Percentiles rank a stretch among this genome's conserved stretches.
These are phyloP conservation scores for Trachelus troglodyta DNA, from an alignment of 2,888 invertebrate genomes.

Conservation along the genomic window DNA sequence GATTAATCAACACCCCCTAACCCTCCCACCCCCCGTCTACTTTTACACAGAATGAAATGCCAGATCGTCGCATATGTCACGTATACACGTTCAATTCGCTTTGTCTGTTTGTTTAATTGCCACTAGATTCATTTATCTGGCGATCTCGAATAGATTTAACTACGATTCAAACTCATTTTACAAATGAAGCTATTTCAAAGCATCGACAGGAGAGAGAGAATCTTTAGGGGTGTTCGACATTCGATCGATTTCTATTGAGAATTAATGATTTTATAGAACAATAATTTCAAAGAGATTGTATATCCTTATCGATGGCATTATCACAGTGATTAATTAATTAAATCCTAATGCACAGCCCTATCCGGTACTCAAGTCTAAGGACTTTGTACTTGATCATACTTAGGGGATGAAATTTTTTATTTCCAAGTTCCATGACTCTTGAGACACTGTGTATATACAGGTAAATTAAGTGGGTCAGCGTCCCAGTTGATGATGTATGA, in stretches of 20 bases:
- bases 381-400: background rate
- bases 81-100: background rate
- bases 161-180: background rate
- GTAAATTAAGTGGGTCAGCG: constrained; percentile 57
- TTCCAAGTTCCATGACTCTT: background rate
- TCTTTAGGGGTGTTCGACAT: no score
- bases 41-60: background rate
- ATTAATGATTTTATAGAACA: background rate
- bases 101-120: constrained; percentile 1
- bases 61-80: background rate
- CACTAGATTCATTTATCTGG: background rate
- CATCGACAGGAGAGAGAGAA: background rate
- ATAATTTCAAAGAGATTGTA: background rate
- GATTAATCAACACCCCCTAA: background rate
- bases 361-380: background rate
- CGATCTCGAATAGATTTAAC: background rate
- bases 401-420: background rate
- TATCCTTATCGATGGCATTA: background rate
- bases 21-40: background rate
- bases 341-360: no score
- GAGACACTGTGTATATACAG: constrained; percentile 32
- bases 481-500: constrained; percentile 42
- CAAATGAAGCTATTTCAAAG: background rate
- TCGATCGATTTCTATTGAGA: background rate
- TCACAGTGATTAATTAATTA: background rate